phyloP scores from a whole-genome alignment of 2,888 invertebrate genomes.

The Petrophora chlorosata region DNA sequence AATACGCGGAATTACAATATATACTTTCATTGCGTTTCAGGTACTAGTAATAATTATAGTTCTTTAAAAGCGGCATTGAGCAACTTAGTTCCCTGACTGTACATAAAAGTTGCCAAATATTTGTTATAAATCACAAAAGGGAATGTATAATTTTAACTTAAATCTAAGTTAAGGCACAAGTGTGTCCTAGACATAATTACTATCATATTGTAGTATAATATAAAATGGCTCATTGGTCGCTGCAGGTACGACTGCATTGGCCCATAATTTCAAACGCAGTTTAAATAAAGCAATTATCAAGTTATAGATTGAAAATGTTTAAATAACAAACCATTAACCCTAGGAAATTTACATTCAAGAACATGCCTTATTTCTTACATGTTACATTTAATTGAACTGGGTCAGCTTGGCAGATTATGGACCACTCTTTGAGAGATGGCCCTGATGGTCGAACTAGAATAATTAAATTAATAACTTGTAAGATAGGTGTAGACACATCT shows the following conservation, averaged over 20 bases:
- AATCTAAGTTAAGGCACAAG: slow-evolving; percentile 57
- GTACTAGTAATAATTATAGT: no score
- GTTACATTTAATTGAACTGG: no score
- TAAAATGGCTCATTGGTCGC: slow-evolving; percentile 72
- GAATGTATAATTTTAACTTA: slow-evolving; percentile 56
- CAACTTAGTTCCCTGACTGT: neutral
- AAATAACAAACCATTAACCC: neutral
- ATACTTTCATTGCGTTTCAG: no score
- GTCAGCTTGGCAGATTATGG: no score
- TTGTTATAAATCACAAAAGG: slow-evolving; percentile 50
- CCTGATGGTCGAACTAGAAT: no score
- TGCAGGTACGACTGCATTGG: slow-evolving; percentile 63
- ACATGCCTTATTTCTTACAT: no score
- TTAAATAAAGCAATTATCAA: neutral
- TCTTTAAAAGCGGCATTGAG: neutral
- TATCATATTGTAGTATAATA: no score
- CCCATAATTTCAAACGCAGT: slow-evolving; percentile 4
- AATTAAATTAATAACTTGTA: no score
- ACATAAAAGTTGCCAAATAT: neutral
- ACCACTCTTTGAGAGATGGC: no score
- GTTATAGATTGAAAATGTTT: neutral
- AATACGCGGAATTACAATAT: no score
- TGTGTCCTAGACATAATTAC: slow-evolving; percentile 43
- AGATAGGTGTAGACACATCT: no score
- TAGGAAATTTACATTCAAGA: no score